A percentile compares a stretch with the other conserved stretches of the same genome.
Conservation (phyloP, 2,888 invertebrate species). For the Lithosia quadra region DNA sequence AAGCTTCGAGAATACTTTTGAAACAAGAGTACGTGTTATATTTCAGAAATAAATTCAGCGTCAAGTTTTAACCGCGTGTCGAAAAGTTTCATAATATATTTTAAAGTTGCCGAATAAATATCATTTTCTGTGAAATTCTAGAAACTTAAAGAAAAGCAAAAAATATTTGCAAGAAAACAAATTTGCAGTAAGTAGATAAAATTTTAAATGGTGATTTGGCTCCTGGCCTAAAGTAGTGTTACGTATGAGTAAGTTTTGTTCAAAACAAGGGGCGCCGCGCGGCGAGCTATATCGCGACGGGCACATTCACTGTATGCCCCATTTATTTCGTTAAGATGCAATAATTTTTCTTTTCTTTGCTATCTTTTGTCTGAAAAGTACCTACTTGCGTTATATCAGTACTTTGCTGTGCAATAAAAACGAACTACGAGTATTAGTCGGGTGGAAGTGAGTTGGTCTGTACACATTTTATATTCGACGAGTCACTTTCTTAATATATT, state of each 20-base stretch:
- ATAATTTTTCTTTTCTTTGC: conserved; percentile 60
- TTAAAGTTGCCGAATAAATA: conserved; percentile 44
- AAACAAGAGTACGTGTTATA: conserved; percentile 39
- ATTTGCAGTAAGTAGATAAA: conserved; percentile 30
- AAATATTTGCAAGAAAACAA: conserved; percentile 37
- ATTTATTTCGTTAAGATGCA: conserved; percentile 74
- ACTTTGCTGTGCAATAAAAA: conserved; percentile 35
- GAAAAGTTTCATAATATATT: conserved; percentile 44
- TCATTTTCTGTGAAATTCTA: conserved; percentile 29
- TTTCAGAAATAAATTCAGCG: conserved; percentile 36
- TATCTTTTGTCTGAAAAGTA: conserved; percentile 51
- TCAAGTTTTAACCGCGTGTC: conserved; percentile 43
- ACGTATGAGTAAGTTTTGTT: conserved; percentile 59
- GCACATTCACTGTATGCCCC: conserved; percentile 62
- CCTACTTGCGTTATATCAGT: conserved; percentile 39
- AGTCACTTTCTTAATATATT: not conserved
- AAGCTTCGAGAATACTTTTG: no score
- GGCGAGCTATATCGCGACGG: conserved; percentile 54
- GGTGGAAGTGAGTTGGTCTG: conserved; percentile 15
- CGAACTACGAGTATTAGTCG: conserved; percentile 15
- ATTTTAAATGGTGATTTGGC: conserved; percentile 50
- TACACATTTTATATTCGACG: not conserved
- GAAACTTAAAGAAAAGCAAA: conserved; percentile 24
- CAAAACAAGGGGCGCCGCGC: conserved; percentile 56
- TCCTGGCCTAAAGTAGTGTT: conserved; percentile 52